These are phyloP conservation scores for Epizoanthus ramosus DNA, from an alignment of 92 coral and sea anemone species.

Conservation along the genomic window DNA sequence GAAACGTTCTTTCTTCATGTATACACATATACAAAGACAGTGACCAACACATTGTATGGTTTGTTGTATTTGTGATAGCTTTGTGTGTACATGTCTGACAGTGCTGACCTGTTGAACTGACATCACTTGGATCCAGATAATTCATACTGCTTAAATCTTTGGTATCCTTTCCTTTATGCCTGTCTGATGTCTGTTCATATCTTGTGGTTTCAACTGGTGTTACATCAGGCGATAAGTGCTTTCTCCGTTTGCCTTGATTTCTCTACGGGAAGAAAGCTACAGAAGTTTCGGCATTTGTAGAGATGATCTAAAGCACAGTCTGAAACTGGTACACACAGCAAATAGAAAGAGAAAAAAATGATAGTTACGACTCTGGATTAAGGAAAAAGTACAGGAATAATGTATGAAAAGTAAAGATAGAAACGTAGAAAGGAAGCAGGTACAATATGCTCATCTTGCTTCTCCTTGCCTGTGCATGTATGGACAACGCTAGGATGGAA, in stretches of 20 bases:
- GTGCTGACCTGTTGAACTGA: neutral
- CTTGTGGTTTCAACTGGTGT: conserved; percentile 11
- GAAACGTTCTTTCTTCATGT: too few species aligned
- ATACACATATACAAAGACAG: too few species aligned
- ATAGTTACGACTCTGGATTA: too few species aligned
- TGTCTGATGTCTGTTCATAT: neutral
- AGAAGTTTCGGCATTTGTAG: neutral
- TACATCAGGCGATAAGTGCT: neutral
- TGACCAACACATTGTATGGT: neutral
- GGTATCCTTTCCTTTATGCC: neutral
- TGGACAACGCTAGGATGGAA: too few species aligned
- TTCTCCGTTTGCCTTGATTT: neutral
- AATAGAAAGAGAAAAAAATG: too few species aligned
- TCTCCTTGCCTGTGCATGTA: too few species aligned
- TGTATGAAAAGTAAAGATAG: too few species aligned
- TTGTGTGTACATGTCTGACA: neutral
- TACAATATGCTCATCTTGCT: too few species aligned
- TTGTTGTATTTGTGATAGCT: neutral
- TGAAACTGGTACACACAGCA: too few species aligned
- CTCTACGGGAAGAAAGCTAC: neutral
- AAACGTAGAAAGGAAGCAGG: too few species aligned
- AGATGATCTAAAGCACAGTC: neutral
- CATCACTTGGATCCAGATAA: conserved; percentile 12
- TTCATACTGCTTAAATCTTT: neutral
- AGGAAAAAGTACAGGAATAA: too few species aligned